Base-by-base conservation (phyloP, 2,797 vertebrate species). In the Tapirus indicus region DNA sequence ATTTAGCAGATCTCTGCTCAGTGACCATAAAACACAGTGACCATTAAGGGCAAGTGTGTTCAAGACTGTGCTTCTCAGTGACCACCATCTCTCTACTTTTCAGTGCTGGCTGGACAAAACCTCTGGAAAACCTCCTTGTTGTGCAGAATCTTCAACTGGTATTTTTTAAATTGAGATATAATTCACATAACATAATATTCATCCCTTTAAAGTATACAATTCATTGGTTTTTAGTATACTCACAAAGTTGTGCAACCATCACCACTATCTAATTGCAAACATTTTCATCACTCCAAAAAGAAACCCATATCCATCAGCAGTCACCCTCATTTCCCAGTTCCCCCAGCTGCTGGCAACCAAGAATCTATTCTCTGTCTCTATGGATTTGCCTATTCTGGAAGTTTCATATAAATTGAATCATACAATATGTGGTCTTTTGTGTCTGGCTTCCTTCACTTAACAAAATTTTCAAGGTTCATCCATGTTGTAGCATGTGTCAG, bases 231-330 rank as follows among this genome's bases (percentile, higher is more conserved):
- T 93, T 68, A 82, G 27, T 64, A 64, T 72, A 83, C 41, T 93
- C 60, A 71, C 54, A 96, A 69, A 87, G 62, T 80, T 92, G 62
- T 84, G 3, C 11, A 92, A 79, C 14, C 16, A 47, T 60, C 49
- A 78, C 23, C n/a, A 49, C 44, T 69, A 56, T 78, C 47, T 64
- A 84, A 88, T 44, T 21, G 27, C 38, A 64, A 87, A 83, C 44
- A 92, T 79, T 77, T 89, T 91, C 44, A 96, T 79, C 9, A 93
- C 38, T 14, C 35, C 62, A 25, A 32, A 80, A 95, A 62, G 75
- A 82, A 88, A 91, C 25, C 8, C 41, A 29, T 29, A 47, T 16
- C 17, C 20, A n/a, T 23, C 60, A 91, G 74, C 7, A 25, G 4
- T 60, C 35, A 47, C 25, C 64, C 58, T 88, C 21, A 38, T 35